Evolutionary conservation across 2,113 vertebrate genomes (phyloP).

Genomic region (Mormyrus lacerda): DNA sequence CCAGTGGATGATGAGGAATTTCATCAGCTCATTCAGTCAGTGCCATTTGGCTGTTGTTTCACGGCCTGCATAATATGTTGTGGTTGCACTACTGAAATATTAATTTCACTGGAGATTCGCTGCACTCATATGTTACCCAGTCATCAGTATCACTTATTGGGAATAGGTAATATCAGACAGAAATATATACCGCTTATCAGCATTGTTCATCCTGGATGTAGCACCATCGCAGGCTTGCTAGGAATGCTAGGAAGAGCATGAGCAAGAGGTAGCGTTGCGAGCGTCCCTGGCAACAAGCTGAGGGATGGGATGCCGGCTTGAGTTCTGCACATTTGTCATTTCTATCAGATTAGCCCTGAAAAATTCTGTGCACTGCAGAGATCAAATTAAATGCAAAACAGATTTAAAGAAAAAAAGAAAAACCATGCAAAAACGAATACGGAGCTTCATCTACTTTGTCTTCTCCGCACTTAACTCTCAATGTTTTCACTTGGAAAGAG

Average conservation of each 20-base stretch:
- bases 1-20: neutral
- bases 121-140: neutral
- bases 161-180: neutral
- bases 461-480: neutral
- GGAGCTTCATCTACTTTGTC: neutral
- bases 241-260: neutral
- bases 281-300: neutral
- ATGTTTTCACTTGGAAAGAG: neutral
- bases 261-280: neutral
- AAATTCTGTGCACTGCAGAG: neutral
- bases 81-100: neutral
- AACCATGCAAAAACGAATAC: neutral
- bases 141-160: neutral
- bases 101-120: neutral
- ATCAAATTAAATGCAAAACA: conserved; percentile 5
- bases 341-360: neutral
- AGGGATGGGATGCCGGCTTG: neutral
- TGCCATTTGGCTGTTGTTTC: neutral
- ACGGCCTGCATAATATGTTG: neutral
- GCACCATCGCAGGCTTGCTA: neutral
- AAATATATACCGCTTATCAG: neutral
- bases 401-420: neutral
- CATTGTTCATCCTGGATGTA: neutral
- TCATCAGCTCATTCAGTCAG: neutral
- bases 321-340: neutral